Evolutionary conservation across 2,797 vertebrate species (phyloP).

Genomic region (Enteromius unitaeniatus): DNA sequence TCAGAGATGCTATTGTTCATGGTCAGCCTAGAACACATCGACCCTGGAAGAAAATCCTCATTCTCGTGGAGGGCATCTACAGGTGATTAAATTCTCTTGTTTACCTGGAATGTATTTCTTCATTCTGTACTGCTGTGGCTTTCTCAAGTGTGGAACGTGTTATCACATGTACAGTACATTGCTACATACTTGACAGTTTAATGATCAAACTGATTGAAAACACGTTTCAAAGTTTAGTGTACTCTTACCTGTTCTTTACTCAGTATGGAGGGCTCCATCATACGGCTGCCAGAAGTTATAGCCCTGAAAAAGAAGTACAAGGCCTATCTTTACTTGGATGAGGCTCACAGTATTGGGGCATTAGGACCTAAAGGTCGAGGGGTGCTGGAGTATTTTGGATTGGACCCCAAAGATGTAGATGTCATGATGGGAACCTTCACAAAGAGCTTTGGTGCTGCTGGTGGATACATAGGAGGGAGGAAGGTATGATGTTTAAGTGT

Average conservation of each 20-base stretch:
- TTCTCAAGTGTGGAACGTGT: neutral
- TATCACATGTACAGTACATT: neutral
- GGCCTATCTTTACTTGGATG: conserved; percentile 93
- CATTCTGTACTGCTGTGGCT: neutral
- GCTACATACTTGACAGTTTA: neutral
- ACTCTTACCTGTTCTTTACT: conserved; percentile 7
- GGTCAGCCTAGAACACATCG: conserved; percentile 68
- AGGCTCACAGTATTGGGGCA: conserved; percentile 93
- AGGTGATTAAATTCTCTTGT: conserved; percentile 68
- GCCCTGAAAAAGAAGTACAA: conserved; percentile 93
- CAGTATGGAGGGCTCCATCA: conserved; percentile 96
- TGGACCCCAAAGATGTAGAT: conserved; percentile 86
- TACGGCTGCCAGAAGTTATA: conserved; percentile 88
- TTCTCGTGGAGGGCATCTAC: conserved; percentile 86
- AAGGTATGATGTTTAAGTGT: conserved; percentile 73
- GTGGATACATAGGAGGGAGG: conserved; percentile 93
- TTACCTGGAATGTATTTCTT: neutral
- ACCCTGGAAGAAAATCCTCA: conserved; percentile 90
- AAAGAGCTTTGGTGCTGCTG: conserved; percentile 91
- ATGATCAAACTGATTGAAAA: neutral
- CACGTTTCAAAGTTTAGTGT: neutral
- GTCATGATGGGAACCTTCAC: conserved; percentile 95
- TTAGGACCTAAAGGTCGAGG: conserved; percentile 86
- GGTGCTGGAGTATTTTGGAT: conserved; percentile 82
- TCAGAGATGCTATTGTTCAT: conserved; percentile 78